Evolutionary conservation across 1,140 invertebrate species (phyloP).

Genomic region (Habropoda laboriosa): DNA sequence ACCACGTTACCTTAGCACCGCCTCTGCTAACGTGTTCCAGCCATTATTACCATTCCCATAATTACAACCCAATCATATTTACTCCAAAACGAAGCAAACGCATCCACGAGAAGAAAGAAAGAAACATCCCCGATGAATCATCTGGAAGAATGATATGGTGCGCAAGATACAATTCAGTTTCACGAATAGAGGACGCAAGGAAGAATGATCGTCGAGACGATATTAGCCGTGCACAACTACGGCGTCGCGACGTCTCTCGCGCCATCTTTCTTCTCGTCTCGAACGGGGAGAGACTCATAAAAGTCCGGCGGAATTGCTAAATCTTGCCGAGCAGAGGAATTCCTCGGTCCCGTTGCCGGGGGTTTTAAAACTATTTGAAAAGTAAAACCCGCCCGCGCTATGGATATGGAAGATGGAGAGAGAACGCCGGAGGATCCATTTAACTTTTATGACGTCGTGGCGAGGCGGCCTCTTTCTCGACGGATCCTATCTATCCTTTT

Average conservation of each 20-base stretch:
- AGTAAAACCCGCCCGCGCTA: conserved; percentile 28
- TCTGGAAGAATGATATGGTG: background rate
- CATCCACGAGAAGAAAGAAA: background rate
- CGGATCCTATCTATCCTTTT: conserved; percentile 29
- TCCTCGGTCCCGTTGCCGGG: conserved; percentile 5
- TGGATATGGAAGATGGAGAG: background rate
- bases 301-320: conserved; percentile 50
- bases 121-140: background rate
- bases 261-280: conserved; percentile 1
- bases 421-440: conserved; percentile 56
- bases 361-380: conserved; percentile 53
- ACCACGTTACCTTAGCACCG: conserved; percentile 34
- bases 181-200: too few species aligned
- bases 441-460: conserved; percentile 61
- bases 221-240: background rate
- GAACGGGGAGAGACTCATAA: background rate
- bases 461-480: conserved; percentile 51
- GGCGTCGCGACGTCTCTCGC: background rate
- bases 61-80: too few species aligned
- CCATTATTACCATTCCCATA: background rate
- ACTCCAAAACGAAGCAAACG: too few species aligned
- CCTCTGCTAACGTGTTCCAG: conserved; percentile 47
- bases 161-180: background rate
- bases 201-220: background rate
- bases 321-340: conserved; percentile 28